Percentiles rank a stretch among this genome's conserved stretches.
These are phyloP conservation scores for Polydrusus pterygomalis DNA, from an alignment of 2,888 invertebrate genomes.

Conservation along the genomic window DNA sequence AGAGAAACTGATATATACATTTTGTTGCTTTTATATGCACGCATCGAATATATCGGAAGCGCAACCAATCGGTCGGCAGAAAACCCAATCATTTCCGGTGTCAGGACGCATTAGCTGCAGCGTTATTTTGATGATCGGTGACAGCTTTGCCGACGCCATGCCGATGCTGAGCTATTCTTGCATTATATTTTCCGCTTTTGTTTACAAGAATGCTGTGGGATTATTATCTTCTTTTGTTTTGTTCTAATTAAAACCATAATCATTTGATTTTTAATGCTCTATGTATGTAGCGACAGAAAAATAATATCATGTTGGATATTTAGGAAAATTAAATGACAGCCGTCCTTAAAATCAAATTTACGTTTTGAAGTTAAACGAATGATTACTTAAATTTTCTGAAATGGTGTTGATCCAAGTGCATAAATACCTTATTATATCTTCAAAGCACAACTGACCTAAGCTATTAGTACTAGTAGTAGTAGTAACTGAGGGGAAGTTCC, in stretches of 20 bases:
- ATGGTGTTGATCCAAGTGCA: too few relatives aligned
- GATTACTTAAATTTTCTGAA: too few relatives aligned
- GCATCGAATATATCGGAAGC: conserved; percentile 60
- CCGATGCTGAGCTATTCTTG: conserved; percentile 44
- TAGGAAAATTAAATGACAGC: conserved; percentile 11
- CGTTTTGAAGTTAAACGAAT: too few relatives aligned
- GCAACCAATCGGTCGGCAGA: conserved; percentile 69
- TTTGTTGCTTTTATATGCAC: conserved; percentile 53
- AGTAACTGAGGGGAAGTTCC: too few relatives aligned
- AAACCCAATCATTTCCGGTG: conserved; percentile 78
- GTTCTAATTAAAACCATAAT: conserved; percentile 3
- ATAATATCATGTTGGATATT: background rate
- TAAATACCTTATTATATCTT: too few relatives aligned
- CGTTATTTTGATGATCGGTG: conserved; percentile 69
- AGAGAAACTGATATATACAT: conserved; percentile 48
- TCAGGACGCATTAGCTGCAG: conserved; percentile 75
- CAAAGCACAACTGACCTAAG: too few relatives aligned
- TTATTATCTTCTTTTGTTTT: conserved; percentile 12
- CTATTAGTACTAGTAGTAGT: too few relatives aligned
- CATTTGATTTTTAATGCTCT: background rate
- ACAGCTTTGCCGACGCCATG: conserved; percentile 62
- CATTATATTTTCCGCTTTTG: conserved; percentile 38
- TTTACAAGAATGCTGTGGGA: conserved; percentile 23
- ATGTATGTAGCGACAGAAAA: background rate
- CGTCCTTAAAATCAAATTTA: too few relatives aligned